Base-by-base conservation (phyloP, 2,888 invertebrate species). In the Eledone cirrhosa region DNA sequence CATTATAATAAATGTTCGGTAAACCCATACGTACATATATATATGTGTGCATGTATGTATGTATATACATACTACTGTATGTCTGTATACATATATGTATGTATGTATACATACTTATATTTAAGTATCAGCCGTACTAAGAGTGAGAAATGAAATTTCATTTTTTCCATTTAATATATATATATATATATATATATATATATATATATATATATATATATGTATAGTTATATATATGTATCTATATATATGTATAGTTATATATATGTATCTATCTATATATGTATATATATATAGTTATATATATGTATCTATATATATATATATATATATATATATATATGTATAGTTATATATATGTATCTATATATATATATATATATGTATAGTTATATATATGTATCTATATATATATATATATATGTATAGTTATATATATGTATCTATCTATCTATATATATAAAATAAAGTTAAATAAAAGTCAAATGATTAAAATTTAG, bases 131-230 rank as follows among this genome's bases (percentile, higher is more conserved):
- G n/a, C n/a, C n/a, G n/a, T n/a, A n/a, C n/a, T n/a, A n/a, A n/a
- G n/a, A n/a, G n/a, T n/a, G n/a, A n/a, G n/a, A n/a, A n/a, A n/a
- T n/a, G n/a, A n/a, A n/a, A n/a, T n/a, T n/a, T n/a, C n/a, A n/a
- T n/a, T n/a, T n/a, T n/a, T n/a, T n/a, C n/a, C n/a, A n/a, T n/a
- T n/a, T n/a, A n/a, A n/a, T n/a, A n/a, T n/a, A 53, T 53, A 53
- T 53, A 53, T 53, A 53, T 53, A 53, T 53, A 53, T 53, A 53
- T 53, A 53, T 53, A 53, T 53, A 53, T 53, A 53, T 16, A 53
- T 13, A 13, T 53, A 19, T 16, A 53, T 53, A 19, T 53, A 19
- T 53, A 19, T 53, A 19, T 53, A 19, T 53, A 19, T 53, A 19
- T 53, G 53, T 53, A 19, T 53, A 19, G 13, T 13, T 53, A 19